phyloP scores from a whole-genome alignment of 2,888 invertebrate genomes.

The Horisme vitalbata region DNA sequence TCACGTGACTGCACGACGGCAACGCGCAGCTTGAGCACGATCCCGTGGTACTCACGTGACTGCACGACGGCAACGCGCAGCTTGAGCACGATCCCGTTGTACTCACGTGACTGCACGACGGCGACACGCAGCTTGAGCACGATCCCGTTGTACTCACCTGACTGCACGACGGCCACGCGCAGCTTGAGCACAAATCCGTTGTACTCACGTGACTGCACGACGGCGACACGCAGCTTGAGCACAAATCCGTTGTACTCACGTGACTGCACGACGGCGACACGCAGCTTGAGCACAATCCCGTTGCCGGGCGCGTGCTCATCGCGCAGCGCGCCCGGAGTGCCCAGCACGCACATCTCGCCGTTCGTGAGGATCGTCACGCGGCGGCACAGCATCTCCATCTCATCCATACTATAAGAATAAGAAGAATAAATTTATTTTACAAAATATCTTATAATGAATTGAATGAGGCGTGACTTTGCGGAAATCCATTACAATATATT shows the following conservation, averaged over 20 bases:
- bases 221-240: not conserved
- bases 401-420: slow-evolving; percentile 19
- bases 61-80: not conserved
- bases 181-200: no score
- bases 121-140: no score
- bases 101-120: not conserved
- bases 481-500: no score
- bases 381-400: slow-evolving; percentile 23
- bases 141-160: no score
- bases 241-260: slow-evolving; percentile 1
- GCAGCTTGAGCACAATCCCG: slow-evolving; percentile 4
- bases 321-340: slow-evolving; percentile 7
- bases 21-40: no score
- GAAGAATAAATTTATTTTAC: no score
- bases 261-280: not conserved
- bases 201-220: no score
- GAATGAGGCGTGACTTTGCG: no score
- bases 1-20: no score
- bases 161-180: no score
- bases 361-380: slow-evolving; percentile 17
- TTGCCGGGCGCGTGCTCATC: slow-evolving; percentile 7
- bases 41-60: no score
- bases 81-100: not conserved
- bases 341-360: slow-evolving; percentile 14
- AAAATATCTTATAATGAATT: no score